Evolutionary conservation across 1,140 invertebrate species (phyloP).

Genomic region (Drosophila kanapiae): DNA sequence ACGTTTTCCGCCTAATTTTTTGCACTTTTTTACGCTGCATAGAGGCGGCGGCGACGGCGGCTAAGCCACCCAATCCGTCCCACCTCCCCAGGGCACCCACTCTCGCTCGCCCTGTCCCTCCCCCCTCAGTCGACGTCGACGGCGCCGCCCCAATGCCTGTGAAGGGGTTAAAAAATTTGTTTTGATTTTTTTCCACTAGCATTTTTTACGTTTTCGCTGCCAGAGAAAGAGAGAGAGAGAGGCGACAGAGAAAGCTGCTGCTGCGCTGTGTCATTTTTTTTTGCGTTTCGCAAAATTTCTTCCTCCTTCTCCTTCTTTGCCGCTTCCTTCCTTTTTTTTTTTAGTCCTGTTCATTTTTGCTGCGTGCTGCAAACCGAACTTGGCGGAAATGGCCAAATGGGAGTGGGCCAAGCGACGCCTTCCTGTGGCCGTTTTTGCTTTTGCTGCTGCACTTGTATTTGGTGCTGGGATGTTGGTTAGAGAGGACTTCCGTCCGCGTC

Average conservation of each 20-base stretch:
- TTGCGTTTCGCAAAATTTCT: conserved; percentile 63
- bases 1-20: conserved; percentile 81
- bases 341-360: conserved; percentile 67
- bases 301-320: conserved; percentile 26
- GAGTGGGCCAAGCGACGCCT: conserved; percentile 62
- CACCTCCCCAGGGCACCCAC: conserved; percentile 1
- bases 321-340: conserved; percentile 13
- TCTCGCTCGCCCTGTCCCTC: conserved; percentile 5
- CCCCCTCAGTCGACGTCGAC: conserved; percentile 21
- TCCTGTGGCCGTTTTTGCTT: conserved; percentile 41
- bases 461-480: conserved; percentile 68
- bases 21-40: conserved; percentile 67
- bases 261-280: conserved; percentile 71
- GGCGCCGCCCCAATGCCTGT: conserved; percentile 34
- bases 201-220: conserved; percentile 49
- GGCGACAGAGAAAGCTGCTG: conserved; percentile 46
- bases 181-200: conserved; percentile 77
- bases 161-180: conserved; percentile 82
- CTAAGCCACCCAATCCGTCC: conserved; percentile 53
- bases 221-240: conserved; percentile 7
- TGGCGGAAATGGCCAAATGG: conserved; percentile 42
- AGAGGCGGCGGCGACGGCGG: conserved; percentile 48
- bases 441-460: conserved; percentile 38
- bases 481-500: conserved; percentile 74
- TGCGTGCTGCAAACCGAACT: conserved; percentile 71